Base-by-base conservation (phyloP, 2,888 invertebrate species). In the Periphyllus acericola region DNA sequence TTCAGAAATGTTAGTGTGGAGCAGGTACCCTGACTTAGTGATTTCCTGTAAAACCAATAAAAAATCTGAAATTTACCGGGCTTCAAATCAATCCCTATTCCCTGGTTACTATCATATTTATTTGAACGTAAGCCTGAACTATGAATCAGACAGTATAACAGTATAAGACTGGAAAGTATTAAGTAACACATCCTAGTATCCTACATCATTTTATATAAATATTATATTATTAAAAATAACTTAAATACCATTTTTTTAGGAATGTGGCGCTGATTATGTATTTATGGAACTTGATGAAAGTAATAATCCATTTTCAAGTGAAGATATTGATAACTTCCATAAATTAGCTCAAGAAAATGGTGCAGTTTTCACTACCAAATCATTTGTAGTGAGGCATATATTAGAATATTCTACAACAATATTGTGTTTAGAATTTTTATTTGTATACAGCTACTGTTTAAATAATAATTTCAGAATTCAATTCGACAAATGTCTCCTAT, bases 401-500 rank as follows among this genome's bases (percentile, higher is more conserved):
- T 60, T 60, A 21, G 21, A 60, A 21, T 60, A 25, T 21, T 21
- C 3, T 25, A 60, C 46, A 52, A 52, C 32, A 3, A 60, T 74
- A 71, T 36, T 17, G 32, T 34, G 21, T 21, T 36, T 11, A 8
- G 17, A 36, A 36, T 32, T 6, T 32, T 21, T 21, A 11, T 36
- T 34, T 72, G 0, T 17, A 34, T 34, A 55, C 55, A 55, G 17
- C 1, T 19, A 6, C n/a, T 29, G 14, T 29, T 68, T 21, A 68
- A 17, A 9, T 14, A 40, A 74, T 60, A 6, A 34, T 84, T 66
- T 87, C 74, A 87, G 87, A 74, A 74, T 60, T 87, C 87, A 29
- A 87, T 87, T 46, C 87, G 74, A 32, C 87, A 81, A 72, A 87
- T 87, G 32, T 81, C 80, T 72, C 87, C 87, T 25, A 87, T 87